Conservation (phyloP, 2,113 vertebrate species). For the Chiloscyllium plagiosum region DNA sequence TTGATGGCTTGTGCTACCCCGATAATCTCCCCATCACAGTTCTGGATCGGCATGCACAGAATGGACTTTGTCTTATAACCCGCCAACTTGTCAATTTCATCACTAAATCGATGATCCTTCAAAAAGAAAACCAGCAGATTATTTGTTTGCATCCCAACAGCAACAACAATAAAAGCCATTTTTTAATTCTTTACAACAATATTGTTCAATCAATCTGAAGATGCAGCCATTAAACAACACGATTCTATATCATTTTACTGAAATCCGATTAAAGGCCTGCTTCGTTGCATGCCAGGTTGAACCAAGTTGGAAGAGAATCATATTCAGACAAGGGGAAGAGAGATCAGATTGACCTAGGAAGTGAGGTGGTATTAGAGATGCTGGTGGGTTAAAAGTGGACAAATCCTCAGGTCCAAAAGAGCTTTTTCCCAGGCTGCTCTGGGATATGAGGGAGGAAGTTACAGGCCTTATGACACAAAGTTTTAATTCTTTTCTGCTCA, state of each 20-base stretch:
- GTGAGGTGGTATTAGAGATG: too few species aligned
- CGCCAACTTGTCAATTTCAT: constrained; percentile 69
- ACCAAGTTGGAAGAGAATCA: too few species aligned
- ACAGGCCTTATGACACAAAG: too few species aligned
- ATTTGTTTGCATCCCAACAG: not conserved
- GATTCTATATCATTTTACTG: not conserved
- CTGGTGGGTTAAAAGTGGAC: too few species aligned
- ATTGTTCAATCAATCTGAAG: not conserved
- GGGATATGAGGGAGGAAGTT: too few species aligned
- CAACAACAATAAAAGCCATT: not conserved
- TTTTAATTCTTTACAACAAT: not conserved
- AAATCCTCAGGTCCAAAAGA: too few species aligned
- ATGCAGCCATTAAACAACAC: not conserved
- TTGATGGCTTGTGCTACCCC: constrained; percentile 69
- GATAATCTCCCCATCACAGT: constrained; percentile 65
- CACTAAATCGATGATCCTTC: constrained; percentile 68
- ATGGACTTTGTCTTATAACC: constrained; percentile 69
- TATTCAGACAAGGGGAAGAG: too few species aligned
- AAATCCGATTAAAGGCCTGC: too few species aligned
- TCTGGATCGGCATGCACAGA: constrained; percentile 64
- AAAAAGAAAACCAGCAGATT: not conserved
- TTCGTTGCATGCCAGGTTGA: too few species aligned
- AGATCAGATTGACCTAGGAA: too few species aligned
- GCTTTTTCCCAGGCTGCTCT: too few species aligned
- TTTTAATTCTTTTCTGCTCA: too few species aligned